Conservation (phyloP, 2,113 vertebrate genomes). For the Cebidichthys violaceus region DNA sequence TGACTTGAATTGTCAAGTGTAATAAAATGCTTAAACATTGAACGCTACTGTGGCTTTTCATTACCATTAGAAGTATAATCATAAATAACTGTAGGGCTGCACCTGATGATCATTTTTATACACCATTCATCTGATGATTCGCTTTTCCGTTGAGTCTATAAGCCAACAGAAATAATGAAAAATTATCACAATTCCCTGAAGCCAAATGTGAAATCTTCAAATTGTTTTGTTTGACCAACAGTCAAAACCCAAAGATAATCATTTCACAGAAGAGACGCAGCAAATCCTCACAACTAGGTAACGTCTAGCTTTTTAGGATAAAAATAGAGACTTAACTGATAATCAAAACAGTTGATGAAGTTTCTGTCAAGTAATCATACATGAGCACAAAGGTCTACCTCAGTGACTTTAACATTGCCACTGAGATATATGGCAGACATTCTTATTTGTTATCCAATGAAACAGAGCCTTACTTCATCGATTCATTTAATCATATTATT, state of each 20-base stretch:
- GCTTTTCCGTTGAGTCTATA: background rate
- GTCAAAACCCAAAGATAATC: background rate
- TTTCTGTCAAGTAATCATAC: background rate
- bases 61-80: background rate
- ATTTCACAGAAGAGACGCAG: background rate
- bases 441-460: background rate
- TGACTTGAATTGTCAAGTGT: conserved; percentile 15
- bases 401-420: background rate
- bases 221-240: background rate
- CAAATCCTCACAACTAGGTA: background rate
- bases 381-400: background rate
- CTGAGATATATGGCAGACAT: background rate
- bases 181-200: background rate
- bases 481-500: conserved; percentile 63
- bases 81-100: background rate
- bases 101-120: background rate
- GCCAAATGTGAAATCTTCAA: background rate
- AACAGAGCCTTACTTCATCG: conserved; percentile 13
- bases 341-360: background rate
- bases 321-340: background rate
- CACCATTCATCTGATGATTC: background rate
- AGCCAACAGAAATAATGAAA: background rate
- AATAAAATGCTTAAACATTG: conserved; percentile 51
- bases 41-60: background rate
- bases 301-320: background rate